Base-by-base conservation (phyloP, 1,140 invertebrate genomes). In the Maniola jurtina region DNA sequence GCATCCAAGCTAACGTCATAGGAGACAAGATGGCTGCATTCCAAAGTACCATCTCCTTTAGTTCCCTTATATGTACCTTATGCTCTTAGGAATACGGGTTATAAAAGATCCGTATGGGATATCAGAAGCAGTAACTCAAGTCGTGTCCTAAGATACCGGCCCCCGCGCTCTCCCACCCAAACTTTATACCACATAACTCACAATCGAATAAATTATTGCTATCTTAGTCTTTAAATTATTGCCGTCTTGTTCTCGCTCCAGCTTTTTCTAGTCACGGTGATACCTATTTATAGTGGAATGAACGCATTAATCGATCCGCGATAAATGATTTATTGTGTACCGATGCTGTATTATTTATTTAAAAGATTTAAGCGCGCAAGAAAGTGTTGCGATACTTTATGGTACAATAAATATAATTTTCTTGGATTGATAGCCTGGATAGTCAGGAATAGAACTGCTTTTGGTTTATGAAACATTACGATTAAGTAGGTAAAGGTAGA, bases 151-250 rank as follows among this genome's bases (percentile, higher is more conserved):
- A 77, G 77, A 84, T 84, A 83, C 72, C 74, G 73, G 71, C 74
- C 78, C 67, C 75, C 72, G 75, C 83, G 66, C 74, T 78, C 81
- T 74, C 77, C 82, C 76, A 86, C 85, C 79, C 80, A 79, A 80
- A 85, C 77, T 84, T 84, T 79, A 84, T 81, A 83, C 80, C 71
- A 84, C 75, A 84, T 88, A 86, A 88, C 76, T 88, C 84, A 88
- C 78, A 77, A 71, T 75, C 63, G 81, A 79, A 86, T 86, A 84
- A 88, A 78, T 81, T 85, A 84, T 86, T 81, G 76, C 79, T 75
- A 76, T 77, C 75, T 80, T 81, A 81, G 83, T 77, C 78, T 78
- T 78, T 84, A 85, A 86, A 72, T 82, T 85, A 86, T 86, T 82
- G 75, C 79, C 73, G 73, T 77, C 73, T 80, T 82, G 83, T 84